These are phyloP conservation scores for Pontoporia blainvillei DNA, from an alignment of 2,113 vertebrate species.

Conservation along the genomic window DNA sequence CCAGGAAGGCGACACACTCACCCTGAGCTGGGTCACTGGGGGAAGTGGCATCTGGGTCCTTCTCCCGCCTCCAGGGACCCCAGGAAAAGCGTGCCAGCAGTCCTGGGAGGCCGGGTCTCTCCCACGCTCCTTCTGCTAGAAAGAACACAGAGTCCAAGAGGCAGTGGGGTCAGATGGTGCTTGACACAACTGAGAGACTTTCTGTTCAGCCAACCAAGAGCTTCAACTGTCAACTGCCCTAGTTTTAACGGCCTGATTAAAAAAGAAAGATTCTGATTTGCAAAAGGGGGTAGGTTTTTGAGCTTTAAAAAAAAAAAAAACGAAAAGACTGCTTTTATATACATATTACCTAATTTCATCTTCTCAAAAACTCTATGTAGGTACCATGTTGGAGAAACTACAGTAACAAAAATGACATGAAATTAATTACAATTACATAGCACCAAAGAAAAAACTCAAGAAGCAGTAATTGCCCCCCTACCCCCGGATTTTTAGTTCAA, in stretches of 20 bases:
- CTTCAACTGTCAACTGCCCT: neutral
- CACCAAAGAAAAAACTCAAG: neutral
- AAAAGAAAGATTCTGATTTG: neutral
- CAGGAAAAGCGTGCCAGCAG: slow-evolving; percentile 68
- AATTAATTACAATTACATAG: neutral
- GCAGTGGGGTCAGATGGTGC: neutral
- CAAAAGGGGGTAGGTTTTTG: neutral
- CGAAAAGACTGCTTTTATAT: neutral
- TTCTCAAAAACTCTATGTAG: neutral
- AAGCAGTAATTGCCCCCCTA: neutral
- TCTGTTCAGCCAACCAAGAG: neutral
- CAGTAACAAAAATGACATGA: neutral
- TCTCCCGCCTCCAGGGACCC: slow-evolving; percentile 56
- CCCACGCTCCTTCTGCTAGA: slow-evolving; percentile 27
- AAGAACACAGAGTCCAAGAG: slow-evolving; percentile 34
- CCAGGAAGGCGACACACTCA: slow-evolving; percentile 3
- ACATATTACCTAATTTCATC: neutral
- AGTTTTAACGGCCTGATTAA: neutral
- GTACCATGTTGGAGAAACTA: neutral
- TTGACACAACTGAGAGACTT: neutral
- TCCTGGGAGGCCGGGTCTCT: neutral
- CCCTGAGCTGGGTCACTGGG: slow-evolving; percentile 34
- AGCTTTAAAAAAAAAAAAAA: neutral
- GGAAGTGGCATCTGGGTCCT: neutral
- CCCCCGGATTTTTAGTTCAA: neutral